These are phyloP conservation scores for Adelosebastes latens DNA, from an alignment of 2,797 vertebrate genomes.

Conservation along the genomic window DNA sequence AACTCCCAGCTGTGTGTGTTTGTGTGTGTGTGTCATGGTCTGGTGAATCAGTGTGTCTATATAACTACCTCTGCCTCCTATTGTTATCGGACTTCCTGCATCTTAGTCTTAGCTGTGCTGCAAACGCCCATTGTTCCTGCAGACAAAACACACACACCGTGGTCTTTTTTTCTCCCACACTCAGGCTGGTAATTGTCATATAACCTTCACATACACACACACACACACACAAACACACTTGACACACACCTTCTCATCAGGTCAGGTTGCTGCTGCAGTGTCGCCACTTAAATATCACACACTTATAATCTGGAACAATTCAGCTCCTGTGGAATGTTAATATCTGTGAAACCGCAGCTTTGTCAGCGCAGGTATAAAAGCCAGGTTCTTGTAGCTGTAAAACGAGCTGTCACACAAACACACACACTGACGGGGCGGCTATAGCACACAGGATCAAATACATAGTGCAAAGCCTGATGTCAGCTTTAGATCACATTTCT, in stretches of 20 bases:
- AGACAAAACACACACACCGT: conserved; percentile 19
- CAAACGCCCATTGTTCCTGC: conserved; percentile 33
- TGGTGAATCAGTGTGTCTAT: conserved; percentile 25
- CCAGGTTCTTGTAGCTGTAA: conserved; percentile 31
- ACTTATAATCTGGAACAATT: conserved; percentile 15
- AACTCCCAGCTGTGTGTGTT: neutral
- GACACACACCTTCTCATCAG: neutral
- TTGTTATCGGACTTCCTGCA: conserved; percentile 65
- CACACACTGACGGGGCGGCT: neutral
- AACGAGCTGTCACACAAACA: conserved; percentile 31
- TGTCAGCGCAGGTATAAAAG: conserved; percentile 36
- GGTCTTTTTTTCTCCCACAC: neutral
- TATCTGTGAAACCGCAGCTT: conserved; percentile 16
- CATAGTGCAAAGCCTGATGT: conserved; percentile 45
- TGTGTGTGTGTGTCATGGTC: conserved; percentile 6
- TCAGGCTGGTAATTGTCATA: conserved; percentile 2
- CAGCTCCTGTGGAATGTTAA: conserved; percentile 33
- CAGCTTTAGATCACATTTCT: conserved; percentile 62
- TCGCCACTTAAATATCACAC: neutral
- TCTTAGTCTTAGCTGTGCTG: conserved; percentile 35
- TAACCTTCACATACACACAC: neutral
- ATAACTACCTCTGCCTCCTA: conserved; percentile 24
- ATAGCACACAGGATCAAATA: conserved; percentile 36
- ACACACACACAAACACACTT: neutral
- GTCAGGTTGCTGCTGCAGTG: conserved; percentile 16